Base-by-base conservation (phyloP, 1,140 invertebrate genomes). In the Dreissena polymorpha region DNA sequence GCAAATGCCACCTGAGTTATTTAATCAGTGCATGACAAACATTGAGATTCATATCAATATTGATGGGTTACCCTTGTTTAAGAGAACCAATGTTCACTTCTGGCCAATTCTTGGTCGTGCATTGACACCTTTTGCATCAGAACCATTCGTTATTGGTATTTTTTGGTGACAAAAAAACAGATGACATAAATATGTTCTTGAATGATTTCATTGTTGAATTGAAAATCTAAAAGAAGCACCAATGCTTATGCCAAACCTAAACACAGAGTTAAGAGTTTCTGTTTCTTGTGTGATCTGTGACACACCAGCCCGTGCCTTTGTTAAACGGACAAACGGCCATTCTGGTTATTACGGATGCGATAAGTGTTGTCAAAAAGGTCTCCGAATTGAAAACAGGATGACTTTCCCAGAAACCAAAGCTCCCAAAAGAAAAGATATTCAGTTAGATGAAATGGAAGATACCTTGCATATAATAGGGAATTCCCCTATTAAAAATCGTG, bases 291-390 rank as follows among this genome's bases (percentile, higher is more conserved):
- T 79, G 67, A 84, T 92, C 50, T 92, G 89, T 84, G 92, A 93
- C 89, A n/a, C n/a, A 16, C 92, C 92, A 13, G 93, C 92, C 10
- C 89, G 89, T 78, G 86, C 91, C 39, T 93, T 89, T 85, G 76
- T 93, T 12, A 88, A n/a, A 71, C 64, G 65, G 18, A 86, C 87
- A 0, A 93, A 91, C 88, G 86, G 88, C 53, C 91, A 92, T 74
- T 86, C 74, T 83, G 92, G 90, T 14, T 93, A 92, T 73, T 79
- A 85, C 53, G 84, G 86, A 68, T 93, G 93, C 78, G 86, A 89
- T 16, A 92, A 91, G 77, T 93, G 74, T 86, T 53, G 39, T 8
- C 79, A 84, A 68, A 67, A 57, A 55, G 87, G 86, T n/a, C 70
- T 64, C 13, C 84, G 53, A 29, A 29, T 77, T 65, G 82, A 65